Evolutionary conservation across 2,113 vertebrate genomes (phyloP).

Genomic region (Seriola rivoliana): DNA sequence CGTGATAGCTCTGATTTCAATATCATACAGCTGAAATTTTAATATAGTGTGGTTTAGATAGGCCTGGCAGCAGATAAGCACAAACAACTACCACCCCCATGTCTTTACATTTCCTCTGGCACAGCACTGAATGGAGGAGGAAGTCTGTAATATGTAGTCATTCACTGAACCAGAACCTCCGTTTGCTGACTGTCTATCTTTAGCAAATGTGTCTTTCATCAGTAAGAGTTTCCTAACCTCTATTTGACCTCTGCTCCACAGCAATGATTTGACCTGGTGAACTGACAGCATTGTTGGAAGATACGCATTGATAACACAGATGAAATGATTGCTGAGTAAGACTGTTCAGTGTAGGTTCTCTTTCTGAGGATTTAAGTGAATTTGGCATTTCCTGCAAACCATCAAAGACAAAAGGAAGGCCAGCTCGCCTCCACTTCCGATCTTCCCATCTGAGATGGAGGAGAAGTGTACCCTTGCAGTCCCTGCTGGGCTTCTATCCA

Average conservation of each 20-base stretch:
- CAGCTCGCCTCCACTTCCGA: constrained; percentile 40
- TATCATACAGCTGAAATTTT: constrained; percentile 8
- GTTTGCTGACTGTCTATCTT: constrained; percentile 1
- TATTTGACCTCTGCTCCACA: constrained; percentile 33
- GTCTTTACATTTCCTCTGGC: constrained; percentile 8
- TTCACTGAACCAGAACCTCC: constrained; percentile 10
- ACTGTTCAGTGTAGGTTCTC: not conserved
- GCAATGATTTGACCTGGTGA: not conserved
- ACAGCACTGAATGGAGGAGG: constrained; percentile 14
- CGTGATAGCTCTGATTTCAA: constrained; percentile 23
- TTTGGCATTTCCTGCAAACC: constrained; percentile 51
- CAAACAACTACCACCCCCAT: not conserved
- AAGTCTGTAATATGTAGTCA: not conserved
- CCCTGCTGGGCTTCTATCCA: constrained; percentile 57
- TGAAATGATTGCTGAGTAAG: constrained; percentile 18
- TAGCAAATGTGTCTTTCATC: constrained; percentile 11
- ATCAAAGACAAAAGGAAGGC: constrained; percentile 47
- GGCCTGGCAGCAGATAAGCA: constrained; percentile 6
- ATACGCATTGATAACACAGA: constrained; percentile 13
- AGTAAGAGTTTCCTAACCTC: constrained; percentile 32
- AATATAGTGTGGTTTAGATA: constrained; percentile 10
- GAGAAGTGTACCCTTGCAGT: constrained; percentile 16
- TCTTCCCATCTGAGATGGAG: constrained; percentile 24
- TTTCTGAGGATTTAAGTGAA: constrained; percentile 37
- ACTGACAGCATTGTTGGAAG: not conserved